Conservation (phyloP, 2,113 vertebrate genomes). For the Elgaria multicarinata region DNA sequence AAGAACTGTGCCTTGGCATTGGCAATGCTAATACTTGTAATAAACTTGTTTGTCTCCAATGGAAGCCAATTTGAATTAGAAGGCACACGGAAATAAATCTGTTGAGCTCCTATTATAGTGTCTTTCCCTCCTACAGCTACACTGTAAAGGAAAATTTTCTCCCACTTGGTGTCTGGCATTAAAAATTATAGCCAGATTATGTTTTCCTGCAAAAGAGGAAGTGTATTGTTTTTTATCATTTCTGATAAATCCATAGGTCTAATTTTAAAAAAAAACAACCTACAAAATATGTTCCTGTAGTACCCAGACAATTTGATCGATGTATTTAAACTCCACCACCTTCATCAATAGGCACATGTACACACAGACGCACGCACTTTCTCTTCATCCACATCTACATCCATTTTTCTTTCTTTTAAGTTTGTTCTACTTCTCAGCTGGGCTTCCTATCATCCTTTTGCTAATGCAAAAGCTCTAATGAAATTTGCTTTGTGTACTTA, state of each 20-base stretch:
- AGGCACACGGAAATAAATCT: not conserved
- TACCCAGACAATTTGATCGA: not conserved
- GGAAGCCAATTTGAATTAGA: not conserved
- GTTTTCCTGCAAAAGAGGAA: conserved; percentile 33
- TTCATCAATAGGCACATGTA: not conserved
- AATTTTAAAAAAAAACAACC: not conserved
- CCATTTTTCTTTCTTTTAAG: not conserved
- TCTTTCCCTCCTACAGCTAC: not conserved
- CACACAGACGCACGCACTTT: not conserved
- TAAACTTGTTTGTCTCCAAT: not conserved
- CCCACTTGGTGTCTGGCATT: conserved; percentile 52
- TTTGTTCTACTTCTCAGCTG: not conserved
- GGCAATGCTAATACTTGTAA: not conserved
- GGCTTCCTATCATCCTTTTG: not conserved
- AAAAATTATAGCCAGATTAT: conserved; percentile 56
- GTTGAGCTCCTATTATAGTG: not conserved
- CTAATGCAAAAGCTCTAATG: not conserved
- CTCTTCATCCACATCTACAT: not conserved
- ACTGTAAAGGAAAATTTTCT: conserved; percentile 19
- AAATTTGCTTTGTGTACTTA: not conserved
- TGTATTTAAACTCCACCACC: not conserved
- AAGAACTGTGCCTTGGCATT: not conserved
- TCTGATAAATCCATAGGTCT: not conserved
- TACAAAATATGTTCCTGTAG: not conserved
- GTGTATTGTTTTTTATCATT: not conserved